A percentile compares a stretch with the other conserved stretches of the same genome.
Evolutionary conservation across 1,140 invertebrate species (phyloP).

Genomic region (Drosophila obscura): DNA sequence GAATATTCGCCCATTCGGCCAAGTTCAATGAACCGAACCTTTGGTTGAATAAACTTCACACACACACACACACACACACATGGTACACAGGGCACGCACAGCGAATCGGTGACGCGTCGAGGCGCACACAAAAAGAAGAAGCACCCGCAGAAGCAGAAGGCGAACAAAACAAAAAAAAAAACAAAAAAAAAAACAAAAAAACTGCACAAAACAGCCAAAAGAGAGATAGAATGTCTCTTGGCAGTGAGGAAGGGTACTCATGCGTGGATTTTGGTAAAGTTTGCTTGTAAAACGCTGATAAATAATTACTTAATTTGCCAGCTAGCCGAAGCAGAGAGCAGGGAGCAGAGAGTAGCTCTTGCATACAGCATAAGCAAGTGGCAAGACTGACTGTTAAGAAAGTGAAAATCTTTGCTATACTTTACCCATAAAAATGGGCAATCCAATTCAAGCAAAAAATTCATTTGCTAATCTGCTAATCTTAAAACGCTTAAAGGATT

Average conservation of each 20-base stretch:
- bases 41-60: constrained; percentile 80
- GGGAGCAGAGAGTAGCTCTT: too few relatives aligned
- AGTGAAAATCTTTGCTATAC: too few relatives aligned
- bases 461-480: too few relatives aligned
- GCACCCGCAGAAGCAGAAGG: constrained; percentile 46
- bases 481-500: too few relatives aligned
- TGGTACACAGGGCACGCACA: constrained; percentile 13
- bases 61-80: constrained; percentile 14
- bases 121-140: constrained; percentile 64
- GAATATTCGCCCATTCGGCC: constrained; percentile 80
- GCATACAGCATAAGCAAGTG: not conserved
- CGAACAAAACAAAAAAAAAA: constrained; percentile 47
- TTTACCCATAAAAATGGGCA: not conserved
- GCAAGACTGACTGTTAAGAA: too few relatives aligned
- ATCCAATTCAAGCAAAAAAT: too few relatives aligned
- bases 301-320: not conserved
- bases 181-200: constrained; percentile 48
- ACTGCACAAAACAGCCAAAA: constrained; percentile 42
- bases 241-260: constrained; percentile 33
- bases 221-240: constrained; percentile 66
- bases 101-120: constrained; percentile 64
- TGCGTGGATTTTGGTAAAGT: not conserved
- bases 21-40: constrained; percentile 80
- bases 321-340: too few relatives aligned
- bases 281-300: not conserved